Base-by-base conservation (phyloP, 2,888 invertebrate species). In the Eupithecia exiguata region DNA sequence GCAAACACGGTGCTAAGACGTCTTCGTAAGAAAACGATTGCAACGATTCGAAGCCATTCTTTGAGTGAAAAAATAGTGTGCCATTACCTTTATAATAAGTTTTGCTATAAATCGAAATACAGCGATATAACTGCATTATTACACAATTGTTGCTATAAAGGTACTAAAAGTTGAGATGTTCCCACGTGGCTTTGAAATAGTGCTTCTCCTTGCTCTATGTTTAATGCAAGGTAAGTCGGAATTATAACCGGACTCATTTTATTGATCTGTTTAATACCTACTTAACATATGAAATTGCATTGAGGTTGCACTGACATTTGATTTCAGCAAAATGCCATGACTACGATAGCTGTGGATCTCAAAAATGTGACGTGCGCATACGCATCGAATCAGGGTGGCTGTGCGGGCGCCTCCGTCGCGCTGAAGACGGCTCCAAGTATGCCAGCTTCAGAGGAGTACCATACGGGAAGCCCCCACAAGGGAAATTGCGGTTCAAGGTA, bases 401-500 rank as follows among this genome's bases (percentile, higher is more conserved):
- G 67, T 76, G 80, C 70, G 83, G 84, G 3, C 35, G 69, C 10
- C 49, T 72, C 63, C 73, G 76, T 1, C 12, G 12, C 25, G 79
- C 78, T 0, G 79, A 81, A 58, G 74, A 75, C 18, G 71, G 72
- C 16, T 61, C 71, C 6, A n/a, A 38, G n/a, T 84, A 81, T 74
- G 76, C 76, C 65, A 81, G 81, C 70, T 84, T 81, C 75, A 70
- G 78, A 16, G 81, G 80, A 4, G 73, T 84, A 18, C 80, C 84
- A 6, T 84, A 82, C 68, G 83, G 75, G 21, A 77, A 74, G 68
- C 79, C 76, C 12, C 81, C 81, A 5, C 4, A 70, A 0, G 74
- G 75, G 4, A 74, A 72, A 12, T 71, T 78, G 61, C 74, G 81
- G 16, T 81, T 91, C 69, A 80, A 86, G 88, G 90, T 88, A 38